A percentile compares a stretch with the other conserved stretches of the same genome.
phyloP scores from a whole-genome alignment of 2,888 invertebrate species.

The Monopis laevigella region DNA sequence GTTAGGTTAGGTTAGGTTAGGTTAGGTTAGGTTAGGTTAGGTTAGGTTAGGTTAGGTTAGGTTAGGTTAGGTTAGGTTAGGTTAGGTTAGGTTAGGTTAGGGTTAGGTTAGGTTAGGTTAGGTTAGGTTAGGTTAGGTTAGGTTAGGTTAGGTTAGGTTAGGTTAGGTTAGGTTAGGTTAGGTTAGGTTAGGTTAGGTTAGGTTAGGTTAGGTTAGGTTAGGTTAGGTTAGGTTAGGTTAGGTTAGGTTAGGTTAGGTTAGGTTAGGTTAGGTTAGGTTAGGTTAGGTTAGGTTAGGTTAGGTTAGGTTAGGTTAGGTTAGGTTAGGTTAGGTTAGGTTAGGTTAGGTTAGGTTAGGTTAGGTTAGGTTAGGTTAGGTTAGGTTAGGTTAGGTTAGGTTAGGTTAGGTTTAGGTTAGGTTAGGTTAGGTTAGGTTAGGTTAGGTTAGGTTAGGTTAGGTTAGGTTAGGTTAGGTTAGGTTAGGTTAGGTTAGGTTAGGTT shows the following conservation, averaged over 20 bases:
- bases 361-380: conserved; percentile 12
- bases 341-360: conserved; percentile 13
- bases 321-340: conserved; percentile 13
- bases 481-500: conserved; percentile 10
- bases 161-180: conserved; percentile 22
- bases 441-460: conserved; percentile 14
- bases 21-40: conserved; percentile 15
- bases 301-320: conserved; percentile 14
- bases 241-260: conserved; percentile 23
- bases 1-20: conserved; percentile 14
- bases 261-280: conserved; percentile 16
- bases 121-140: conserved; percentile 24
- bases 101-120: conserved; percentile 20
- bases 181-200: conserved; percentile 23
- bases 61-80: conserved; percentile 23
- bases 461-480: conserved; percentile 12
- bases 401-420: conserved; percentile 3
- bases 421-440: conserved; percentile 12
- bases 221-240: conserved; percentile 20
- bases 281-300: conserved; percentile 14
- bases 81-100: conserved; percentile 18
- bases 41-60: conserved; percentile 22
- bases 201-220: conserved; percentile 24
- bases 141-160: conserved; percentile 23
- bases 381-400: conserved; percentile 10